Percentiles rank a stretch among this genome's conserved stretches.
These are phyloP conservation scores for Meiosimyza decipiens DNA, from an alignment of 2,888 invertebrate genomes.

Conservation along the genomic window DNA sequence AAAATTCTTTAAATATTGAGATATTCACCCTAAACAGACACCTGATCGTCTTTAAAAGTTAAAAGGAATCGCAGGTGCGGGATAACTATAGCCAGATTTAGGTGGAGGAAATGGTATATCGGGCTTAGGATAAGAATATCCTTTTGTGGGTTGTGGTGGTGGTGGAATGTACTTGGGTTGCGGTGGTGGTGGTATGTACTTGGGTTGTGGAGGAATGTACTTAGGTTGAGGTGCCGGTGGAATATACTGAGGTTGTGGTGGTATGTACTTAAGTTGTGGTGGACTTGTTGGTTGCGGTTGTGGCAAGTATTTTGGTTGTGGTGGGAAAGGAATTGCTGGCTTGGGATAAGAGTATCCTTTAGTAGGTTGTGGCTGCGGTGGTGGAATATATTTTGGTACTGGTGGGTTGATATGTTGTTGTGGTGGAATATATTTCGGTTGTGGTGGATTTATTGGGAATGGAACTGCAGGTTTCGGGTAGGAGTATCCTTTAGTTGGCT, in stretches of 20 bases:
- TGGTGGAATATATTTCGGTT: constrained; percentile 45
- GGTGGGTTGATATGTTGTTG: constrained; percentile 21
- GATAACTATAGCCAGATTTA: constrained; percentile 54
- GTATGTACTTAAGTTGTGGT: constrained; percentile 39
- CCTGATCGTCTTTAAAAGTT: constrained; percentile 45
- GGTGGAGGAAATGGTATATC: constrained; percentile 45
- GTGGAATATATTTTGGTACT: constrained; percentile 43
- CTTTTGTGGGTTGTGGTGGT: constrained; percentile 22
- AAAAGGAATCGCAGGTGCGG: constrained; percentile 54
- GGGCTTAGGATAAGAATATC: constrained; percentile 39
- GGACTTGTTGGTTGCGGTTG: constrained; percentile 33
- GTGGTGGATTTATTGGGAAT: constrained; percentile 40
- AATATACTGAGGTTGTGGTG: constrained; percentile 33
- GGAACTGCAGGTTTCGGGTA: constrained; percentile 48
- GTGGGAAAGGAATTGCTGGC: constrained; percentile 38
- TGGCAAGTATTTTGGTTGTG: constrained; percentile 42
- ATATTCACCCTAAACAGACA: too few species aligned
- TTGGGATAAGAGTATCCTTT: constrained; percentile 25
- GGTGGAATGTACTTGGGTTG: constrained; percentile 7
- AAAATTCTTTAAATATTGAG: constrained; percentile 1
- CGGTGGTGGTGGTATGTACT: background rate
- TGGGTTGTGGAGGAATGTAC: constrained; percentile 9
- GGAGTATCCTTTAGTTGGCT: constrained; percentile 45
- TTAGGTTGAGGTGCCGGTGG: constrained; percentile 21
- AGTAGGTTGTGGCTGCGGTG: constrained; percentile 35